Percentiles rank a stretch among this genome's conserved stretches.
These are phyloP conservation scores for Parapsyche elsis DNA, from an alignment of 1,140 invertebrate genomes.

Conservation along the genomic window DNA sequence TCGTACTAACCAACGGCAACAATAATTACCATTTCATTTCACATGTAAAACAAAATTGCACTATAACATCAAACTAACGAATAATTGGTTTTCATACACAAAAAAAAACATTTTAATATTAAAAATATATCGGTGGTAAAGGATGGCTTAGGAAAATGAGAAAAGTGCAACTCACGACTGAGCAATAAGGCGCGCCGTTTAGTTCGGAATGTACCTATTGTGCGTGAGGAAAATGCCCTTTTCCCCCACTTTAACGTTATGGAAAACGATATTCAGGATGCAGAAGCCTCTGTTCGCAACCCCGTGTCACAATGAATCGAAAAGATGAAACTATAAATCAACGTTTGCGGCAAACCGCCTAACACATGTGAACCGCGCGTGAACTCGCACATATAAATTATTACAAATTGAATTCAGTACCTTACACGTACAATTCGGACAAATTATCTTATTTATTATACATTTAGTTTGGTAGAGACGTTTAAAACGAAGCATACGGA, in stretches of 20 bases:
- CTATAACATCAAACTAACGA: too few species aligned
- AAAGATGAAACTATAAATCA: constrained; percentile 21
- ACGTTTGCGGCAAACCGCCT: background rate
- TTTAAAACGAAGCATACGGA: too few species aligned
- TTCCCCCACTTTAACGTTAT: background rate
- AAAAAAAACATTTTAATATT: too few species aligned
- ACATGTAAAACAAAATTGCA: too few species aligned
- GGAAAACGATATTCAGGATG: constrained; percentile 16
- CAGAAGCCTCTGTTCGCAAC: background rate
- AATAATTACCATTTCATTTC: background rate
- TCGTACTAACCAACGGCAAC: background rate
- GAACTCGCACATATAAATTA: too few species aligned
- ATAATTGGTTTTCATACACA: too few species aligned
- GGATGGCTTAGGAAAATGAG: background rate
- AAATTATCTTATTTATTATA: too few species aligned
- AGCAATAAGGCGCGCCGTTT: background rate
- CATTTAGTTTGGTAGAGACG: too few species aligned
- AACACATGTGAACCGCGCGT: background rate
- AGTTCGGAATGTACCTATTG: background rate
- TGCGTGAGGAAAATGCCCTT: constrained; percentile 12
- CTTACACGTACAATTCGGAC: too few species aligned
- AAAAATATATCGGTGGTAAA: too few species aligned
- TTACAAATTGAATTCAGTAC: too few species aligned
- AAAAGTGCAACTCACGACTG: constrained; percentile 16
- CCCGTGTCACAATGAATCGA: background rate